Evolutionary conservation across 2,888 invertebrate genomes (phyloP).

Genomic region (Drosophila nr. perissopoda): DNA sequence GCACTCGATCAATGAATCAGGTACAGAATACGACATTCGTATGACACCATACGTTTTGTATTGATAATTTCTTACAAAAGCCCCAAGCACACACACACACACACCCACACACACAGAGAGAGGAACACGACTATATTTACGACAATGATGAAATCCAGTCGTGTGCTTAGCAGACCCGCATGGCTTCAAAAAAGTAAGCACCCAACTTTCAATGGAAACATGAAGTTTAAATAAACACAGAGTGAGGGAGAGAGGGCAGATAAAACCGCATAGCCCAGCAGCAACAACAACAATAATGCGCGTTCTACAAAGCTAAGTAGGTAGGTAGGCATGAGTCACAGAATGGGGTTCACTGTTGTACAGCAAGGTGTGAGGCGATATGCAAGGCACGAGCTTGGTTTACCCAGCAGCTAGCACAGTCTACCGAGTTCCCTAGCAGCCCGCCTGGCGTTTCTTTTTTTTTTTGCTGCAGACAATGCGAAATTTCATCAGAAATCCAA

Average conservation of each 20-base stretch:
- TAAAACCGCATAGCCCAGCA: conserved; percentile 40
- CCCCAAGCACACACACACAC: conserved; percentile 1
- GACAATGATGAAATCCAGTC: conserved; percentile 65
- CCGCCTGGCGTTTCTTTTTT: conserved; percentile 34
- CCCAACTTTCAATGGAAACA: conserved; percentile 65
- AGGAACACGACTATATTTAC: conserved; percentile 41
- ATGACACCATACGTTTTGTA: conserved; percentile 51
- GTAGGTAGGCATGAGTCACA: conserved; percentile 58
- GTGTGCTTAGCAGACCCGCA: conserved; percentile 44
- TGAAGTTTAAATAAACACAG: conserved; percentile 30
- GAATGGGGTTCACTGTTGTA: conserved; percentile 15
- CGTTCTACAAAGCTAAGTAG: conserved; percentile 12
- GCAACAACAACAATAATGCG: background rate
- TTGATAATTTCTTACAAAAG: conserved; percentile 36
- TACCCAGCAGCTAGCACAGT: background rate
- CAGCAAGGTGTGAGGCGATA: conserved; percentile 28
- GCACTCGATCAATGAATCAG: conserved; percentile 49
- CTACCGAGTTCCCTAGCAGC: conserved; percentile 28
- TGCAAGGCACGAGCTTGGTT: conserved; percentile 11
- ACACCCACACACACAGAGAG: background rate
- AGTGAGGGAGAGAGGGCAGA: conserved; percentile 29
- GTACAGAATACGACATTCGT: background rate
- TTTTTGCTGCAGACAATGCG: conserved; percentile 72
- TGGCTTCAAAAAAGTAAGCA: conserved; percentile 15
- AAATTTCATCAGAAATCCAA: conserved; percentile 81